Conservation (phyloP, 2,797 vertebrate species). For the Discoglossus pictus region DNA sequence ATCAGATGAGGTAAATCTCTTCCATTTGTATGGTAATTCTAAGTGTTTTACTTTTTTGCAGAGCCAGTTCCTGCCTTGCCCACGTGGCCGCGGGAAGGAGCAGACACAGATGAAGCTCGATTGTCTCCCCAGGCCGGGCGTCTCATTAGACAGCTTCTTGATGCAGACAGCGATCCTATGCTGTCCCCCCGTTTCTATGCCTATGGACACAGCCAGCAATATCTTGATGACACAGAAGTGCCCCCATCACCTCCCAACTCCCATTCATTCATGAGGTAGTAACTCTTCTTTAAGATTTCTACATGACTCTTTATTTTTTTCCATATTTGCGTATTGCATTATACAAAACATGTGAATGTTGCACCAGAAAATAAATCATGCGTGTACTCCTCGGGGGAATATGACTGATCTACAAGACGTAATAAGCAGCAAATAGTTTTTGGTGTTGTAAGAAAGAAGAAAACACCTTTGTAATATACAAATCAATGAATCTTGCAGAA, state of each 20-base stretch:
- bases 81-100: slow-evolving; percentile 81
- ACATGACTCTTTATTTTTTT: no score
- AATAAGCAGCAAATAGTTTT: no score
- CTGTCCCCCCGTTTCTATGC: slow-evolving; percentile 92
- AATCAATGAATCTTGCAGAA: no score
- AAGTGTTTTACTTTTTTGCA: slow-evolving; percentile 56
- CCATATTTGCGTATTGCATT: no score
- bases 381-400: no score
- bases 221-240: slow-evolving; percentile 94
- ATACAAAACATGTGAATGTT: fast-evolving
- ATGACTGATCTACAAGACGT: no score
- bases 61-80: slow-evolving; percentile 85
- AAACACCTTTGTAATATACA: no score
- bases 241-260: slow-evolving; percentile 94
- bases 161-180: slow-evolving; percentile 92
- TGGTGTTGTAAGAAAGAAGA: no score
- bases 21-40: no score
- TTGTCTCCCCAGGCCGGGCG: slow-evolving; percentile 86
- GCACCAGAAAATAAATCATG: not conserved
- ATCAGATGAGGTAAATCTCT: no score
- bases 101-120: slow-evolving; percentile 84
- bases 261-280: slow-evolving; percentile 92
- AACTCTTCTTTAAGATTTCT: not conserved
- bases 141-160: slow-evolving; percentile 88
- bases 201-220: slow-evolving; percentile 89